Percentiles rank a stretch among this genome's conserved stretches.
Conservation (phyloP, 2,113 vertebrate species). For the Periophthalmus modestus region DNA sequence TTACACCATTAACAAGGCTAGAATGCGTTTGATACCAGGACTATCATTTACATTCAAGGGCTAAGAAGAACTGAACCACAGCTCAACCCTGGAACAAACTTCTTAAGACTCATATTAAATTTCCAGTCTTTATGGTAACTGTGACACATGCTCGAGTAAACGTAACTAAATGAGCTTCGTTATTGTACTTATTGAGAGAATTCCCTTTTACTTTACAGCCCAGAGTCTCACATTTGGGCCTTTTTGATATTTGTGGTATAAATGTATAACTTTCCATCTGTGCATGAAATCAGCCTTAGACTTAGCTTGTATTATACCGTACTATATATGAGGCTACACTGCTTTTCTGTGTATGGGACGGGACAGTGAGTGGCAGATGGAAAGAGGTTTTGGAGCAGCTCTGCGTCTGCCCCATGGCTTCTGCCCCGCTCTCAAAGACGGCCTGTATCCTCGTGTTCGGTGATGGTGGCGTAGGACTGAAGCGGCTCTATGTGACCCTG, state of each 20-base stretch:
- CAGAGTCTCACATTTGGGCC: background rate
- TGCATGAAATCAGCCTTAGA: background rate
- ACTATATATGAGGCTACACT: conserved; percentile 2
- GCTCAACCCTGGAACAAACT: no score
- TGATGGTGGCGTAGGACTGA: conserved; percentile 44
- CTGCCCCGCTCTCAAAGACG: conserved; percentile 68
- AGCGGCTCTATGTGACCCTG: conserved; percentile 61
- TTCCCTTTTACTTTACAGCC: no score
- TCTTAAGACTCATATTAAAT: no score
- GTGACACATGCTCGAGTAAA: no score
- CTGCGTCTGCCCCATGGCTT: conserved; percentile 15
- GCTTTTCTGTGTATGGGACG: conserved; percentile 7
- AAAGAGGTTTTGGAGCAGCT: conserved; percentile 42
- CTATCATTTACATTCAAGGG: no score
- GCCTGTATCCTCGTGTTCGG: conserved; percentile 59
- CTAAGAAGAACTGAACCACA: no score
- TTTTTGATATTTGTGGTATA: background rate
- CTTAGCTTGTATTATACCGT: background rate
- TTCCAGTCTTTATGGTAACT: no score
- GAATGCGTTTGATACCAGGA: no score
- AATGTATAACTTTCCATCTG: background rate
- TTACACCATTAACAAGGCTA: no score
- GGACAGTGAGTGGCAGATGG: conserved; percentile 44
- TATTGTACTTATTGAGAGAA: no score
- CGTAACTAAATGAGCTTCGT: no score